Evolutionary conservation across 2,113 vertebrate genomes (phyloP), one percentile per base, ranked within the genome.

Genomic region (Octodon degus): DNA sequence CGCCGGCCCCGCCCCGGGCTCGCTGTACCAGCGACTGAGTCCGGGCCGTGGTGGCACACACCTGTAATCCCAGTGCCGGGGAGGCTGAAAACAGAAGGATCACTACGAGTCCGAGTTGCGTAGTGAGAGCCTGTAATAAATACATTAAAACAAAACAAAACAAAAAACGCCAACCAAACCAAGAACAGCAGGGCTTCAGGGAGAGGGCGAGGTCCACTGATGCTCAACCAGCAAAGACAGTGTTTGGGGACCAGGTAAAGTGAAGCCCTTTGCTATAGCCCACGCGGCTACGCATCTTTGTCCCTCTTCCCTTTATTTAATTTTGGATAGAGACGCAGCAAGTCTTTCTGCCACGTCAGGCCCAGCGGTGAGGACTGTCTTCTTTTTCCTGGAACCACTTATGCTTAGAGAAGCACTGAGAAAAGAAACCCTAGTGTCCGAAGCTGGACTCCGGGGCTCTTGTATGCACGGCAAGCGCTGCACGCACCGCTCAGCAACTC

Each of bases 231-330:
- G 4, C 13, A 7, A 86, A 3, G 17, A 5, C 12, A 30, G 10
- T 63, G 16, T 27, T 27, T 53, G 47, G 68, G 87, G 7, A 27
- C 8, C 2, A 1, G 60, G 3, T 0, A 32, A 70, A 12, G 22
- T 5, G 37, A 43, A 47, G 37, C 9, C 37, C 76, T 74, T 27
- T 74, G 5, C n/a, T 9, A 53, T 20, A 40, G 22, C 63, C 83
- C 2, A 5, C n/a, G 20, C 58, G 58, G n/a, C 58, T 60, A 2
- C 8, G 24, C 32, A 7, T 32, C 30, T 65, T 47, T 20, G 12
- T n/a, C 40, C 47, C 79, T 89, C 67, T n/a, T 85, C 67, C 32
- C 58, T 89, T 37, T 27, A 77, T 50, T 40, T 84, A 43, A 79
- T 77, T 79, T 89, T 34, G 32, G 68, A 9, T 25, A 76, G 58